Conservation (phyloP, 2,888 invertebrate genomes). For the Trissolcus brochymenae region DNA sequence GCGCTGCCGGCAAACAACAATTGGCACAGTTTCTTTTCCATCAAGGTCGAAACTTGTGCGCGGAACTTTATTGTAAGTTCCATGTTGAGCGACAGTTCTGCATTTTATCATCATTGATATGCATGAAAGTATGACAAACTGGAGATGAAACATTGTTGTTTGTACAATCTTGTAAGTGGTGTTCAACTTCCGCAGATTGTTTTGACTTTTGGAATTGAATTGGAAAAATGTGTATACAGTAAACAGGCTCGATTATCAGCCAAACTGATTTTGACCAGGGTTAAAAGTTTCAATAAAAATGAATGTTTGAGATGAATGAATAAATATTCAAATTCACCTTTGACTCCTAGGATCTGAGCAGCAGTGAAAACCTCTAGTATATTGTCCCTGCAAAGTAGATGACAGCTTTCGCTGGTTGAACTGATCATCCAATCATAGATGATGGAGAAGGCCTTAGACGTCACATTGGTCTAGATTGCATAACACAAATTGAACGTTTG, state of each 20-base stretch:
- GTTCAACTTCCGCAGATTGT: not conserved
- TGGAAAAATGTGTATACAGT: no score
- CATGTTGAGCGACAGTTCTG: constrained; percentile 23
- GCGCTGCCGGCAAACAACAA: constrained; percentile 31
- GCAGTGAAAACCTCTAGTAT: constrained; percentile 85
- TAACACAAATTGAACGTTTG: constrained; percentile 48
- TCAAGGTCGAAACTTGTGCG: constrained; percentile 37
- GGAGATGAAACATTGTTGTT: constrained; percentile 21
- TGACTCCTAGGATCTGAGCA: constrained; percentile 83
- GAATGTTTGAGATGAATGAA: no score
- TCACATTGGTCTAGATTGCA: constrained; percentile 71
- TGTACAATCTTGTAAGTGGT: constrained; percentile 8
- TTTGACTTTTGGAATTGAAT: no score
- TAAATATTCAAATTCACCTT: constrained; percentile 76
- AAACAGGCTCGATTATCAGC: no score
- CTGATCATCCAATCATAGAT: constrained; percentile 90
- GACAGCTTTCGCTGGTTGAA: constrained; percentile 80
- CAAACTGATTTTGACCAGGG: no score
- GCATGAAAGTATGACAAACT: constrained; percentile 33
- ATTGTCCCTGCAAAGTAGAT: constrained; percentile 82
- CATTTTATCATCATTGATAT: constrained; percentile 40
- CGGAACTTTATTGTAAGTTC: constrained; percentile 22
- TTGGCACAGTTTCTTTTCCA: constrained; percentile 40
- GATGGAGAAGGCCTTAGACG: constrained; percentile 81
- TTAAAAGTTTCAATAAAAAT: no score